phyloP scores from a whole-genome alignment of 2,113 vertebrate species.

The Neomonachus schauinslandi region DNA sequence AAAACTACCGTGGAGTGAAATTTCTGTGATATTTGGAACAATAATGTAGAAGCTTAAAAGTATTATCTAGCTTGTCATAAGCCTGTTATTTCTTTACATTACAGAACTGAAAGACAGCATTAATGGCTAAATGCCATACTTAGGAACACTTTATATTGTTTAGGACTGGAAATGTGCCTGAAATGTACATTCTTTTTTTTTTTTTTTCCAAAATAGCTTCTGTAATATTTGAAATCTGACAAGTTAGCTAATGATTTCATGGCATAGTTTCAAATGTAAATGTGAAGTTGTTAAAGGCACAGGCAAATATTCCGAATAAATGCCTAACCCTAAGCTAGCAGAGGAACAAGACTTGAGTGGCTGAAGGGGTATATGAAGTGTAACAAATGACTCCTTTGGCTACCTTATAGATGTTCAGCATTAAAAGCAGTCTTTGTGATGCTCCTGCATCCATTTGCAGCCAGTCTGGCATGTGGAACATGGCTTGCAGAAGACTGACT shows the following conservation, averaged over 20 bases:
- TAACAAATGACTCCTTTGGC: not conserved
- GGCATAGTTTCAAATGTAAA: conserved; percentile 25
- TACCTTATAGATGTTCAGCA: not conserved
- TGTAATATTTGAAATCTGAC: conserved; percentile 67
- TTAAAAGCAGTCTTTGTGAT: not conserved
- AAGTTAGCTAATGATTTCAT: conserved; percentile 40
- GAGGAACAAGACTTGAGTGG: not conserved
- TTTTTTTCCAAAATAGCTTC: not conserved
- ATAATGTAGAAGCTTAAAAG: conserved; percentile 48
- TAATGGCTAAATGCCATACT: conserved; percentile 58
- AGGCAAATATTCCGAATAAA: not conserved
- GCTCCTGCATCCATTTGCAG: not conserved
- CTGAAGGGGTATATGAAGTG: not conserved
- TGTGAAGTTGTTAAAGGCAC: conserved; percentile 45
- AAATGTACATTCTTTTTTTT: conserved; percentile 44
- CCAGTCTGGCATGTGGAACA: not conserved
- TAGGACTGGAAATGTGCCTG: conserved; percentile 58
- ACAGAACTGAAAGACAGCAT: conserved; percentile 42
- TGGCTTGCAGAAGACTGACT: not conserved
- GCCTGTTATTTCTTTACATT: conserved; percentile 64
- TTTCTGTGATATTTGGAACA: conserved; percentile 55
- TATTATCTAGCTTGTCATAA: conserved; percentile 65
- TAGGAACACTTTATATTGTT: conserved; percentile 54
- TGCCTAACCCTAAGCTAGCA: not conserved
- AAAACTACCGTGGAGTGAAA: conserved; percentile 26